Evolutionary conservation across 2,888 invertebrate genomes (phyloP), one percentile per base, ranked within the genome.

Genomic region (Dynastes maya): DNA sequence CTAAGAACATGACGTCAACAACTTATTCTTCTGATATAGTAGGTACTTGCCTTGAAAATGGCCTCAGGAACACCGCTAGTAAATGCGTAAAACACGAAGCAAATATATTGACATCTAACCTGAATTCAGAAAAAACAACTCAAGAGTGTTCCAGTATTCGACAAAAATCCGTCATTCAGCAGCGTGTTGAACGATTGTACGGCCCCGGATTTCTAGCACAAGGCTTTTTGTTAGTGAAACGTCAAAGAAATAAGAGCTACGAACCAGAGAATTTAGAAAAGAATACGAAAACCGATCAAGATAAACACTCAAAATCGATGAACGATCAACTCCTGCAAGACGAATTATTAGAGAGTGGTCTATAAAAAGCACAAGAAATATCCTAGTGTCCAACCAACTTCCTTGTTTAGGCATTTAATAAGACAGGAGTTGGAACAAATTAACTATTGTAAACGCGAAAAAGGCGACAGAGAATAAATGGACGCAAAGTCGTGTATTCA

Each of bases 181-280:
- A 97, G 85, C 92, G 96, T 64, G 96, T 97, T 0, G 97, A 97
- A 85, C 91, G 97, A 74, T 89, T 97, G 1, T 97, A 97, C 86
- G 97, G 97, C 0, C 96, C 96, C 3, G 95, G 96, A 3, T 96
- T 96, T 1, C 87, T 96, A 49, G 96, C 96, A 1, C 96, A 96
- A 87, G 95, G 95, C 0, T 96, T 96, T 87, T 95, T 96, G 87
- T 93, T 93, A 82, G 92, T 92, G 83, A 92, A 92, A 84, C 88
- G 92, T 6, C 90, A 90, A 80, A 80, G 82, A 51, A 81, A 78
- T 77, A 80, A 76, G 11, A 79, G 76, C n/a, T 80, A 70, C 45
- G 81, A 80, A 45, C 76, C 68, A n/a, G 80, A 81, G 53, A 68
- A 27, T 29, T 78, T 79, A 58, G 81, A 72, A 55, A 78, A 55